Evolutionary conservation across 2,888 invertebrate species (phyloP), one percentile per base, ranked within the genome.

Genomic region (Tipula unca): DNA sequence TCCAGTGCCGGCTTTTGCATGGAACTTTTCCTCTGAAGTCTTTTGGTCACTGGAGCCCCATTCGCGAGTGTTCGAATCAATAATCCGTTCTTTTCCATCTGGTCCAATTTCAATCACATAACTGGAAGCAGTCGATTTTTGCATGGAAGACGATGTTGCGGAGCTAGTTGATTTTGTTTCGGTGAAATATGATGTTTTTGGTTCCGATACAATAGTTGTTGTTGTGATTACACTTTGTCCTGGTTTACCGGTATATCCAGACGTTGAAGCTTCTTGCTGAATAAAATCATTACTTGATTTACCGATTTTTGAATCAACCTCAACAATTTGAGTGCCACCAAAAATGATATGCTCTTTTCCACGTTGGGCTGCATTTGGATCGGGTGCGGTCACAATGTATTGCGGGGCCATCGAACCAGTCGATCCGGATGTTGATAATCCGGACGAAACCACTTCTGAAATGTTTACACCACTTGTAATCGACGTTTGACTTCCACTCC

Each of bases 31-130:
- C 87, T 92, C 92, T 85, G 90, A 89, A 42, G 90, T 90, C 86
- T 91, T 89, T 87, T 92, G 91, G 88, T 92, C 88, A 83, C 91
- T 91, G 88, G 92, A 92, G 84, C 93, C 93, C 90, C 93, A 92
- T 89, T 94, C 93, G 87, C 93, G 92, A 85, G 92, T 92, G 85
- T 93, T 92, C 87, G 92, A 92, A 87, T 94, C 93, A 82, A 94
- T 90, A 82, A 94, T 92, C 54, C 93, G 90, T 90, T 94, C 94
- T 89, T 93, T 93, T 1, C 94, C 94, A 88, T 94, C 93, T 4
- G 83, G 83, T 29, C 94, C 92, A 87, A 93, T 92, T 90, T 94
- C 94, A 84, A 94, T 92, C 36, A 93, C 93, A 88, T 94, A 94
- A 17, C 94, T 94, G 20, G 93, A 93, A 1, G 94, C 93, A 48